Evolutionary conservation across 1,140 invertebrate genomes (phyloP).

Genomic region (Anastrepha obliqua): DNA sequence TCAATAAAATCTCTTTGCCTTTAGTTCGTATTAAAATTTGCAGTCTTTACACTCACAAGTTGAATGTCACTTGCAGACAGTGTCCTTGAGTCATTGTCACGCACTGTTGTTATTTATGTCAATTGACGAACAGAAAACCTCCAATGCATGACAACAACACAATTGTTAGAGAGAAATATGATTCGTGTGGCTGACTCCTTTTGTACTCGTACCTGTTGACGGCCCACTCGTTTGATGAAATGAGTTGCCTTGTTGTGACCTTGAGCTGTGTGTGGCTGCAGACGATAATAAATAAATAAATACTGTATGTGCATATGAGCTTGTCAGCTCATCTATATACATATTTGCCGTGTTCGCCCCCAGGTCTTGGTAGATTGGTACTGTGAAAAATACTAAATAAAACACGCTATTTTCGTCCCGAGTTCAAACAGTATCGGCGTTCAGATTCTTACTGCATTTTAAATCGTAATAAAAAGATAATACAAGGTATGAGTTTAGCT

Average conservation of each 20-base stretch:
- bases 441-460: no score
- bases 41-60: not conserved
- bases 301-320: not conserved
- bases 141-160: not conserved
- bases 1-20: not conserved
- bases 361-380: not conserved
- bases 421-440: no score
- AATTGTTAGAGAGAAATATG: not conserved
- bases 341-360: not conserved
- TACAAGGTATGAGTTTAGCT: no score
- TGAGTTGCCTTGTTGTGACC: conserved; percentile 11
- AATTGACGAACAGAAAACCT: conserved; percentile 6
- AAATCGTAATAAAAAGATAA: no score
- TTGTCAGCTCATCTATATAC: not conserved
- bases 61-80: conserved; percentile 40
- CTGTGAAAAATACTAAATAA: no score
- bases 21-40: not conserved
- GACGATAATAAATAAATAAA: conserved; percentile 35
- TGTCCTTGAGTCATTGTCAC: conserved; percentile 36
- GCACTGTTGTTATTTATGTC: conserved; percentile 1
- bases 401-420: no score
- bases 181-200: not conserved
- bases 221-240: not conserved
- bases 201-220: not conserved
- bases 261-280: not conserved